A percentile compares a stretch with the other conserved stretches of the same genome.
phyloP scores from a whole-genome alignment of 1,140 invertebrate species.

The Chironomus striatipennis region DNA sequence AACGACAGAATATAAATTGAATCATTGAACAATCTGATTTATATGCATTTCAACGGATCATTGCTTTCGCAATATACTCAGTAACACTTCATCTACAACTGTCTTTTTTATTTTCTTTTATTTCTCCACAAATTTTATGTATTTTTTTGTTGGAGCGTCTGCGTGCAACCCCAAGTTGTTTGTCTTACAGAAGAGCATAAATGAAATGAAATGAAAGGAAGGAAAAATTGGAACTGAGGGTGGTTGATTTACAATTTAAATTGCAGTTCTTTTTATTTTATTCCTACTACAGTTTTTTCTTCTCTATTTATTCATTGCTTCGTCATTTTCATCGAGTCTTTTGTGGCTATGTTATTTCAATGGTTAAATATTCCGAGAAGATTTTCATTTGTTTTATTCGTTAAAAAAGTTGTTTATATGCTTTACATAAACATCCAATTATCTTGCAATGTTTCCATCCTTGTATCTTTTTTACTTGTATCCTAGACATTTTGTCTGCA shows the following conservation, averaged over 20 bases:
- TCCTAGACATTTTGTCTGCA: not conserved
- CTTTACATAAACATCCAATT: slow-evolving; percentile 14
- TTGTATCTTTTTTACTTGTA: not conserved
- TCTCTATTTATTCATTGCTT: not conserved
- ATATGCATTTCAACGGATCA: not conserved
- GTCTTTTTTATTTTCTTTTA: not conserved
- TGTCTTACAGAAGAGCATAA: not conserved
- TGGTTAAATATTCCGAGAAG: not conserved
- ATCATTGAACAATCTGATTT: not conserved
- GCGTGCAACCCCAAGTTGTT: not conserved
- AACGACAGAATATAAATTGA: not conserved
- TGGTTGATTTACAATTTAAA: slow-evolving; percentile 3
- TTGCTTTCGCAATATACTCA: not conserved
- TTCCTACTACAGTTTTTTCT: not conserved
- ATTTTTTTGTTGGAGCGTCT: not conserved
- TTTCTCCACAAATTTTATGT: too few relatives aligned
- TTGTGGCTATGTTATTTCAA: not conserved
- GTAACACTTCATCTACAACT: not conserved
- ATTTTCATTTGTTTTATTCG: not conserved
- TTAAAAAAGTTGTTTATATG: not conserved
- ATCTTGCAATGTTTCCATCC: not conserved
- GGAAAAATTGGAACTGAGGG: not conserved
- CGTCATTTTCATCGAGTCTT: not conserved
- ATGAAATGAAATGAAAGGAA: not conserved
- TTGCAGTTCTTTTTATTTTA: not conserved